phyloP scores from a whole-genome alignment of 2,888 invertebrate genomes.

The Eudemis profundana region DNA sequence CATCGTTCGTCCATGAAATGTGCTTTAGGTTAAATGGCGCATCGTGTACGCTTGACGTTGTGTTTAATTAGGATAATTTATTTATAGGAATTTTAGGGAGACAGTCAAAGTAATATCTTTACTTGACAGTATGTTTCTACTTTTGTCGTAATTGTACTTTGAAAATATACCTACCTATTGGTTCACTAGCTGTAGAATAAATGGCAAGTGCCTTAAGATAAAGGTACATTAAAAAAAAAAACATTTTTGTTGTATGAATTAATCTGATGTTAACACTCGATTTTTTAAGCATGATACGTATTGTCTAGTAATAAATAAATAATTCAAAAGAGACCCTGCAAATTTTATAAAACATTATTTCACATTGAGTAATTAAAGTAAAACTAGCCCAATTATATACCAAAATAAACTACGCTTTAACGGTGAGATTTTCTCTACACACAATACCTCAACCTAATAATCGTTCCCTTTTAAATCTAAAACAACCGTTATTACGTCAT shows the following conservation, averaged over 20 bases:
- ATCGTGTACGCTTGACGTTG: conserved; percentile 20
- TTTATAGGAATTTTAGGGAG: conserved; percentile 18
- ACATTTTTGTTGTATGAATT: too few species aligned
- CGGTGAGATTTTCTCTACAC: conserved; percentile 2
- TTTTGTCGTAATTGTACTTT: not conserved
- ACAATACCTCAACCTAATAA: conserved; percentile 24
- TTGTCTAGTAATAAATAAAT: too few species aligned
- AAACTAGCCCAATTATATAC: not conserved
- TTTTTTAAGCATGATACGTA: too few species aligned
- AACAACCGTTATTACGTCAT: conserved; percentile 46
- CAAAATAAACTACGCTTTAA: conserved; percentile 14
- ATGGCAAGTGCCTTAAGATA: too few species aligned
- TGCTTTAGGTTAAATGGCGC: conserved; percentile 30
- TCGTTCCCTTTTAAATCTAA: conserved; percentile 36
- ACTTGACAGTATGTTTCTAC: not conserved
- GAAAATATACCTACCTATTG: too few species aligned
- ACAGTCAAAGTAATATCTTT: not conserved
- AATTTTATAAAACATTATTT: not conserved
- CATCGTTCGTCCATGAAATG: conserved; percentile 32
- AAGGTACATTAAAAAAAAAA: too few species aligned
- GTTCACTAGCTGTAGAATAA: too few species aligned
- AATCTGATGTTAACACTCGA: too few species aligned
- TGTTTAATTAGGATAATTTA: conserved; percentile 25
- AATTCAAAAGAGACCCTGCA: too few species aligned
- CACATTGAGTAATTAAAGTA: not conserved